Percentiles rank a stretch among this genome's conserved stretches.
phyloP scores from a whole-genome alignment of 2,113 vertebrate genomes.

The Malurus melanocephalus region DNA sequence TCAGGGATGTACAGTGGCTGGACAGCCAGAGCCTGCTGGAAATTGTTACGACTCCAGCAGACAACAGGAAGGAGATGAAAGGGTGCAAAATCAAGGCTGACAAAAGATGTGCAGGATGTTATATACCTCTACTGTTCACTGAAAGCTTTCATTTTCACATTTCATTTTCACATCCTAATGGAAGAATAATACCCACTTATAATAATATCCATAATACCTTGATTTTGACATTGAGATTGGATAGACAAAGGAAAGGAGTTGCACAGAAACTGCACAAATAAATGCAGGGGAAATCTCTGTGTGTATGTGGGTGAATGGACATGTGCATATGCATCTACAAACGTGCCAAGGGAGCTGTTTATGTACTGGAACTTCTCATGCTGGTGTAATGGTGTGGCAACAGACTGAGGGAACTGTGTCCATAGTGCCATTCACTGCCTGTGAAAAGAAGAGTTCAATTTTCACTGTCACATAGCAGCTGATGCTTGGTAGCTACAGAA shows the following conservation, averaged over 20 bases:
- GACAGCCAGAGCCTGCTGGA: background rate
- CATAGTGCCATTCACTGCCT: background rate
- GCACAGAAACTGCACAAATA: background rate
- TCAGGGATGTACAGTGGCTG: background rate
- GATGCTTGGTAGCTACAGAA: background rate
- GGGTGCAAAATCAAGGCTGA: background rate
- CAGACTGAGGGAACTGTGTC: background rate
- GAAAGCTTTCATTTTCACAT: background rate
- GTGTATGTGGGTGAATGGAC: background rate
- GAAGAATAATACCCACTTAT: background rate
- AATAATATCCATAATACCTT: background rate
- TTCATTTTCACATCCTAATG: background rate
- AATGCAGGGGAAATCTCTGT: background rate
- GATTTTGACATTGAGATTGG: background rate
- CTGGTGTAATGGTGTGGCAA: background rate
- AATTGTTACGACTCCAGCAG: background rate
- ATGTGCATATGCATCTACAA: background rate
- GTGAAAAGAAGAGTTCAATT: background rate
- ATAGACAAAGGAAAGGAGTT: background rate
- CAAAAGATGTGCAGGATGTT: background rate
- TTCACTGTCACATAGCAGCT: background rate
- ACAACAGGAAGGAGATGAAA: background rate
- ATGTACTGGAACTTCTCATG: background rate
- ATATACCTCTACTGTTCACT: fast-evolving
- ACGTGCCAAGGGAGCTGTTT: background rate